Evolutionary conservation across 2,888 invertebrate species (phyloP).

Genomic region (Cotesia congregata): DNA sequence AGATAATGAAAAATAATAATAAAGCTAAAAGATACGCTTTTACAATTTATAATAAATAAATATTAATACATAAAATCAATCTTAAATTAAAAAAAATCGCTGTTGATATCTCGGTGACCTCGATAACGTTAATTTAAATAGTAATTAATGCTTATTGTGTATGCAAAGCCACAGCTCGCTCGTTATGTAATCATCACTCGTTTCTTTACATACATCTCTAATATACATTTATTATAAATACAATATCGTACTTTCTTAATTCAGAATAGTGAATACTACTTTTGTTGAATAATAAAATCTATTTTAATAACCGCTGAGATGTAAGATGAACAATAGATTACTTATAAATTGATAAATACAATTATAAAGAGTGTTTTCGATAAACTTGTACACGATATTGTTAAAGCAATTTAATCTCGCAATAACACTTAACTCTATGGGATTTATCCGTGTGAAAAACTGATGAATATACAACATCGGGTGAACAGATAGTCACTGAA

Average conservation of each 20-base stretch:
- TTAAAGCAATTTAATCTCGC: not conserved
- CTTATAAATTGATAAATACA: too few relatives aligned
- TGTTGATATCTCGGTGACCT: conserved; percentile 21
- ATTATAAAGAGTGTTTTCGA: too few relatives aligned
- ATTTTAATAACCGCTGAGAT: too few relatives aligned
- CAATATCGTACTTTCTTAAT: too few relatives aligned
- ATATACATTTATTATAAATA: not conserved
- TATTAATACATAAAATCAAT: not conserved
- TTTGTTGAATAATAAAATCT: too few relatives aligned
- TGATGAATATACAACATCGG: conserved; percentile 43
- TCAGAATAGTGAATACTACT: too few relatives aligned
- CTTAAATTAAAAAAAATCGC: not conserved
- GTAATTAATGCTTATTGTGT: conserved; percentile 23
- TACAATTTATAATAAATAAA: not conserved
- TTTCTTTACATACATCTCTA: conserved; percentile 3
- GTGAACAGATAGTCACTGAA: conserved; percentile 51
- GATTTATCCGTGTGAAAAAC: not conserved
- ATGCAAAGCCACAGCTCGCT: not conserved
- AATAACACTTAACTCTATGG: not conserved
- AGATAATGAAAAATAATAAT: too few relatives aligned
- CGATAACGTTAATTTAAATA: conserved; percentile 23
- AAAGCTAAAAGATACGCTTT: too few relatives aligned
- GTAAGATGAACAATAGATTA: too few relatives aligned
- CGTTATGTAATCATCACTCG: not conserved
- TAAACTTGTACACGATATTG: too few relatives aligned